Evolutionary conservation across 2,797 vertebrate species (phyloP).

Genomic region (Rhabdomys pumilio): DNA sequence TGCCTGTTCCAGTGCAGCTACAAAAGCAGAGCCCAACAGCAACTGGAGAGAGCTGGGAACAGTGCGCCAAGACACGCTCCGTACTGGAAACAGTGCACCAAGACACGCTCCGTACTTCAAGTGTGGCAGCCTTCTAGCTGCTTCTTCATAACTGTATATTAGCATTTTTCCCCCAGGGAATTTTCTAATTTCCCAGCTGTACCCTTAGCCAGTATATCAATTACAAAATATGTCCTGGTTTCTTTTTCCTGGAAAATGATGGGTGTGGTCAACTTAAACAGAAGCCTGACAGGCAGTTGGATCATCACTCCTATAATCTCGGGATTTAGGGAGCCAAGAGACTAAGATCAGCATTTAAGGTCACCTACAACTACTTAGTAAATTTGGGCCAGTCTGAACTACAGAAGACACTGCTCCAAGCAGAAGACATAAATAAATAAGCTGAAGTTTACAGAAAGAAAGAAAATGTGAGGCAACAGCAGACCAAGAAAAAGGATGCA

Average conservation of each 20-base stretch:
- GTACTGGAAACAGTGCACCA: background rate
- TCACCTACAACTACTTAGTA: background rate
- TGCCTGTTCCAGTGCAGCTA: background rate
- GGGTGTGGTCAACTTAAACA: background rate
- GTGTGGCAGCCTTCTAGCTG: background rate
- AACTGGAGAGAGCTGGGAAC: background rate
- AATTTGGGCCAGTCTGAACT: background rate
- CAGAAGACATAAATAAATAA: background rate
- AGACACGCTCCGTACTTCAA: background rate
- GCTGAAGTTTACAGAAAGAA: slow-evolving; percentile 30
- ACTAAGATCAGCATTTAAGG: background rate
- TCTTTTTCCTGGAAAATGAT: background rate
- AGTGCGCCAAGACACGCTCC: background rate
- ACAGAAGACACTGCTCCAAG: background rate
- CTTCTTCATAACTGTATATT: background rate
- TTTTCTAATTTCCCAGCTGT: background rate
- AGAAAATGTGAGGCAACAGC: background rate
- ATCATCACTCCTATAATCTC: background rate
- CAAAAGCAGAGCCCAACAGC: background rate
- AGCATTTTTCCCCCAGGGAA: background rate
- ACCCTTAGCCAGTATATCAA: background rate
- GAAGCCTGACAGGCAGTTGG: background rate
- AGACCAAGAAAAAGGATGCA: background rate
- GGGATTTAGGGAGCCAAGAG: background rate
- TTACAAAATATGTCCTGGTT: background rate